Percentiles rank a stretch among this genome's conserved stretches.
phyloP scores from a whole-genome alignment of 2,888 invertebrate species.

The Octodonta nipae region DNA sequence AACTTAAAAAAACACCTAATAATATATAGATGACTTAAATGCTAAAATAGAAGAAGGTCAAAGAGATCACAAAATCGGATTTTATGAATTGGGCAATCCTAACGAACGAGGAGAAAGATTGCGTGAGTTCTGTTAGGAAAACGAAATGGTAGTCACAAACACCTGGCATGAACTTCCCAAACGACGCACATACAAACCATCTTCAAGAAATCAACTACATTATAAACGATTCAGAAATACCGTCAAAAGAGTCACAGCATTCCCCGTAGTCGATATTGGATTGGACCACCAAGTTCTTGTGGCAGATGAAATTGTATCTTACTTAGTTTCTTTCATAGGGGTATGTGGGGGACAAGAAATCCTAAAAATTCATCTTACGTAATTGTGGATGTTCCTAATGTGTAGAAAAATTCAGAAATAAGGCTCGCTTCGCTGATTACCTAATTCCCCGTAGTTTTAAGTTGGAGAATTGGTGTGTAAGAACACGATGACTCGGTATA shows the following conservation, averaged over 20 bases:
- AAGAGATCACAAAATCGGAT: neutral
- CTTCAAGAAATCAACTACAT: neutral
- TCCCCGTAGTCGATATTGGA: neutral
- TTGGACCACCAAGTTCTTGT: conserved; percentile 1
- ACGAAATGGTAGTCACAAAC: neutral
- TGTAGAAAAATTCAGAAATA: too few relatives aligned
- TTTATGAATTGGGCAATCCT: conserved; percentile 2
- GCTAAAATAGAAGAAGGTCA: neutral
- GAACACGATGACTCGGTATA: too few relatives aligned
- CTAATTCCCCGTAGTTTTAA: too few relatives aligned
- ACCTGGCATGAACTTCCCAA: neutral
- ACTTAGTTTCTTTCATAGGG: too few relatives aligned
- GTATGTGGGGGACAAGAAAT: too few relatives aligned
- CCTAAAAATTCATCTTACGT: too few relatives aligned
- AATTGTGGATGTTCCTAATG: too few relatives aligned
- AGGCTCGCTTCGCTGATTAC: too few relatives aligned
- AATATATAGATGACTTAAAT: neutral
- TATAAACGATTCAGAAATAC: neutral
- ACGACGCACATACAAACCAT: neutral
- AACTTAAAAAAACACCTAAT: neutral
- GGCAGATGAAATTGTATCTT: too few relatives aligned
- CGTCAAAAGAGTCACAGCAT: conserved; percentile 1
- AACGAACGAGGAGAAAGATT: conserved; percentile 4
- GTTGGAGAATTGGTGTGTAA: too few relatives aligned
- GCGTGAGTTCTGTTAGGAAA: neutral